A percentile compares a stretch with the other conserved stretches of the same genome.
Conservation (phyloP, 2,888 invertebrate genomes). For the Physocephala rufipes region DNA sequence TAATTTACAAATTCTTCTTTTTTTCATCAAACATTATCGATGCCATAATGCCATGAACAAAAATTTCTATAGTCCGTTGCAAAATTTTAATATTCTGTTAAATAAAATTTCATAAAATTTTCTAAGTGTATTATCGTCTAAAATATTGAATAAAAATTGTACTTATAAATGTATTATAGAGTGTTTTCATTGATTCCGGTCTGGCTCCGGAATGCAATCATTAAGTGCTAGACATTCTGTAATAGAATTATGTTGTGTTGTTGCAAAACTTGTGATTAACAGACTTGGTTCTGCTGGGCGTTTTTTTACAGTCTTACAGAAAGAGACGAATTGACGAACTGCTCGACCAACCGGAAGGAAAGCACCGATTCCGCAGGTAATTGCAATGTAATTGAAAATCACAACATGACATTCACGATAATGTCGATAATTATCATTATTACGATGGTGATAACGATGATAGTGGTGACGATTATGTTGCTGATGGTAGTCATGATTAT, state of each 20-base stretch:
- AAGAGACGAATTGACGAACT: background rate
- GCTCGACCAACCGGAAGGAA: conserved; percentile 6
- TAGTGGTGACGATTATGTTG: too few relatives aligned
- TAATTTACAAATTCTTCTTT: too few relatives aligned
- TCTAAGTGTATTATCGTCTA: too few relatives aligned
- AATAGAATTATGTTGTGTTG: conserved; percentile 28
- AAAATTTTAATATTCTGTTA: too few relatives aligned
- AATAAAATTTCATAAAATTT: too few relatives aligned
- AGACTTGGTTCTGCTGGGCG: background rate
- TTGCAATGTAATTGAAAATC: conserved; percentile 24
- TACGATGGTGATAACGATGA: too few relatives aligned
- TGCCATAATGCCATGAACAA: too few relatives aligned
- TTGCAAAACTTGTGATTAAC: background rate
- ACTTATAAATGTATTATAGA: too few relatives aligned
- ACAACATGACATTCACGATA: background rate
- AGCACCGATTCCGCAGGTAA: conserved; percentile 14
- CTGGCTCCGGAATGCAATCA: background rate
- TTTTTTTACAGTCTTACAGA: background rate
- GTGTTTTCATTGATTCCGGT: background rate
- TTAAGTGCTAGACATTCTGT: conserved; percentile 13
- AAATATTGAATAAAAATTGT: too few relatives aligned
- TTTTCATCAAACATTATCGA: too few relatives aligned
- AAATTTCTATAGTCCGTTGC: too few relatives aligned
- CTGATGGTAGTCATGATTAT: background rate
- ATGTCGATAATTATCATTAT: too few relatives aligned